A percentile compares a stretch with the other conserved stretches of the same genome.
Conservation (phyloP, 2,888 invertebrate genomes). For the Cheilosia grossa region DNA sequence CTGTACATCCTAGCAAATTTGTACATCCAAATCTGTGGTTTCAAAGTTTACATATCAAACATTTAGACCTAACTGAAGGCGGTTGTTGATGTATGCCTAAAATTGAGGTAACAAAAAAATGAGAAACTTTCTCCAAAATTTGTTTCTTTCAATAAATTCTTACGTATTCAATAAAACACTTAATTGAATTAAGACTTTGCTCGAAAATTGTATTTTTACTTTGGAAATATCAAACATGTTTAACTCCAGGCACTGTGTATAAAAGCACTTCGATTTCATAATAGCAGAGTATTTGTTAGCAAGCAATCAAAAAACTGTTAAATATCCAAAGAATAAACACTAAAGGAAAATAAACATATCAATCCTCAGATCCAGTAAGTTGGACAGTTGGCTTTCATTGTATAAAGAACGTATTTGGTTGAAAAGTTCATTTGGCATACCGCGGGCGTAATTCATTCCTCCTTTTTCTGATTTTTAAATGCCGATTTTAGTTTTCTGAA, state of each 20-base stretch:
- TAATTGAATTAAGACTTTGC: not conserved
- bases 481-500: constrained; percentile 79
- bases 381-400: constrained; percentile 3
- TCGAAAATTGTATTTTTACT: not conserved
- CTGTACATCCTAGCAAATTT: too few relatives aligned
- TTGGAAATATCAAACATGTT: not conserved
- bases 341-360: not conserved
- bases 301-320: not conserved
- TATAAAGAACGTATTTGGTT: not conserved
- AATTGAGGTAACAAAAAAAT: not conserved
- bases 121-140: not conserved
- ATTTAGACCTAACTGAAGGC: too few relatives aligned
- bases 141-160: not conserved
- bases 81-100: too few relatives aligned
- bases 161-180: not conserved
- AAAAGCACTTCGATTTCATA: not conserved
- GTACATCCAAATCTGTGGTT: too few relatives aligned
- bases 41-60: too few relatives aligned
- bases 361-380: constrained; percentile 31
- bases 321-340: not conserved
- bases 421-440: not conserved
- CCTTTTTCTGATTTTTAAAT: constrained; percentile 78
- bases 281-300: not conserved
- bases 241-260: constrained; percentile 1
- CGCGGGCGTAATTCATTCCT: constrained; percentile 51